phyloP scores from a whole-genome alignment of 2,113 vertebrate genomes.

The Pelecanoides urinatrix region DNA sequence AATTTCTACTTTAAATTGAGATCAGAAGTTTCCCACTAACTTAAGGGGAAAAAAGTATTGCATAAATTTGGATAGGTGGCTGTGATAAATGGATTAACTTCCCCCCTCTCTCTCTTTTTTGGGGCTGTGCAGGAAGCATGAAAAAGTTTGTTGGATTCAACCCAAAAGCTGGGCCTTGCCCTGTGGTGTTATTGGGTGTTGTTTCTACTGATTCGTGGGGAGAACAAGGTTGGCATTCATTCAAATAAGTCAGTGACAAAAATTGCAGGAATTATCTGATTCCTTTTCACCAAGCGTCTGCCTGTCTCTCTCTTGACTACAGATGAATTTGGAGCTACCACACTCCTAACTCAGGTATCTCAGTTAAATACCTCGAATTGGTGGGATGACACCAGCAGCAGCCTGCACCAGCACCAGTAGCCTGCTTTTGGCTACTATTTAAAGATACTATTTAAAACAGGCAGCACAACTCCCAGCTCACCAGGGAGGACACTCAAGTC shows the following conservation, averaged over 20 bases:
- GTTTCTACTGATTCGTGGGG: neutral
- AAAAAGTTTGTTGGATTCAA: neutral
- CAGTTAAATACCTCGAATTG: neutral
- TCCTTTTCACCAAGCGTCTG: neutral
- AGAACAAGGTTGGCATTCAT: neutral
- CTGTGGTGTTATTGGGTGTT: neutral
- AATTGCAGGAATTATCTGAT: neutral
- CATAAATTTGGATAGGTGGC: neutral
- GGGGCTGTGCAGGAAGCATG: neutral
- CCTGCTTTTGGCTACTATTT: neutral
- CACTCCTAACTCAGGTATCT: rapidly evolving
- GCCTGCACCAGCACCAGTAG: too few relatives aligned
- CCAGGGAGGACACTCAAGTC: neutral
- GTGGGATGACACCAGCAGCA: neutral
- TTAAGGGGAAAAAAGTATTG: neutral
- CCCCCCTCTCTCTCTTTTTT: neutral
- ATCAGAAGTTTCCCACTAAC: neutral
- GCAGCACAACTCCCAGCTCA: neutral
- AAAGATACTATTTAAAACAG: neutral
- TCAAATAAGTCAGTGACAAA: neutral
- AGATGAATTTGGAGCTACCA: neutral
- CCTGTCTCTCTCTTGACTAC: neutral
- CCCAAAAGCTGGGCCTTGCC: neutral
- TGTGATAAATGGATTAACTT: neutral
- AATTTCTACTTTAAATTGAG: neutral